Percentiles rank a stretch among this genome's conserved stretches.
phyloP scores from a whole-genome alignment of 2,113 vertebrate genomes.

The Trematocara marginatum region DNA sequence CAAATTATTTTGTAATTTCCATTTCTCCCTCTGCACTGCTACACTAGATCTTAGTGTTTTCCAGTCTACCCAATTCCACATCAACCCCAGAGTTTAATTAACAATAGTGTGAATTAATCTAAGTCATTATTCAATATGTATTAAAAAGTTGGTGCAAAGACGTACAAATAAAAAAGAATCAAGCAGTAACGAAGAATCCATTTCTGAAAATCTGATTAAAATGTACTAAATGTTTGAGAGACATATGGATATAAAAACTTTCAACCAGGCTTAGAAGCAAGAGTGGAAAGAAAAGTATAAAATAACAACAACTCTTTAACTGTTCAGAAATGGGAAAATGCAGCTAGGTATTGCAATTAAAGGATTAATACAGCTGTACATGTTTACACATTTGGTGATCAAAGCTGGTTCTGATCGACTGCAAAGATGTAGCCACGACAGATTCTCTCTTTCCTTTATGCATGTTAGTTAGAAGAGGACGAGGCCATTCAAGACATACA shows the following conservation, averaged over 20 bases:
- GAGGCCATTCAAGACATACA: not conserved
- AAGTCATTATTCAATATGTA: not conserved
- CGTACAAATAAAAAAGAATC: not conserved
- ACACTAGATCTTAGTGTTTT: not conserved
- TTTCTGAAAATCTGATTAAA: not conserved
- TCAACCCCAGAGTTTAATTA: not conserved
- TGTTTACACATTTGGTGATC: not conserved
- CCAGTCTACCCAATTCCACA: not conserved
- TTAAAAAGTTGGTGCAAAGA: not conserved
- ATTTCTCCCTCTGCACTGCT: not conserved
- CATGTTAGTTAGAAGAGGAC: not conserved
- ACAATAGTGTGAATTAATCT: not conserved
- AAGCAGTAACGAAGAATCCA: not conserved
- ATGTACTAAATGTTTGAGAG: not conserved
- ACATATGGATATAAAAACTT: fast-evolving
- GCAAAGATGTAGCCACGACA: not conserved
- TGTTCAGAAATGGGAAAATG: not conserved
- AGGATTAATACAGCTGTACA: not conserved
- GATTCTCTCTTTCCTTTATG: not conserved
- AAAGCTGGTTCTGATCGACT: not conserved
- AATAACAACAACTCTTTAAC: not conserved
- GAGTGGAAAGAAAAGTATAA: not conserved
- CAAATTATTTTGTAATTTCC: not conserved
- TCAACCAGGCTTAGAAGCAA: not conserved
- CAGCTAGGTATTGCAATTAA: not conserved